These are phyloP conservation scores for Drosophila santomea DNA, from an alignment of 1,140 invertebrate genomes.

Conservation along the genomic window DNA sequence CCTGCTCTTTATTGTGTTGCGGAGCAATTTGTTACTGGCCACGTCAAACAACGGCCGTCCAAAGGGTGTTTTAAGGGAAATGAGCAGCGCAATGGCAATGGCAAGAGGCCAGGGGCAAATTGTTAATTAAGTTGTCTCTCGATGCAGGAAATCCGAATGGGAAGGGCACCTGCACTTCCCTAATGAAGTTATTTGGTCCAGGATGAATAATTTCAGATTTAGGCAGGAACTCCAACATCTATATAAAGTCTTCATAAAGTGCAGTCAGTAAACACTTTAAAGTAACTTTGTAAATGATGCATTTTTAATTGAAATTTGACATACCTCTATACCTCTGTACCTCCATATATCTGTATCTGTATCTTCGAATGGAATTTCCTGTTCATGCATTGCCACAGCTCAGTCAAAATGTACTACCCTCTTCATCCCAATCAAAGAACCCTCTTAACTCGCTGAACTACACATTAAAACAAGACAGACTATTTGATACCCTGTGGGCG, in stretches of 20 bases:
- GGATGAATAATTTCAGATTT: slow-evolving; percentile 24
- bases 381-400: slow-evolving; percentile 25
- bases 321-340: too few species aligned
- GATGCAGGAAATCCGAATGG: background rate
- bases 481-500: too few species aligned
- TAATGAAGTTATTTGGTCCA: slow-evolving; percentile 24
- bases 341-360: too few species aligned
- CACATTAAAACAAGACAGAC: slow-evolving; percentile 31
- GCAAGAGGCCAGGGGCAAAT: slow-evolving; percentile 44
- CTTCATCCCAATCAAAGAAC: background rate
- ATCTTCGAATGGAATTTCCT: background rate
- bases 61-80: slow-evolving; percentile 42
- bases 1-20: slow-evolving; percentile 14
- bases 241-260: background rate
- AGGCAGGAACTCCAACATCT: background rate
- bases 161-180: slow-evolving; percentile 15
- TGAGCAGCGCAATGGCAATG: slow-evolving; percentile 10
- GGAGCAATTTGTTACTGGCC: slow-evolving; percentile 45
- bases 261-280: too few species aligned
- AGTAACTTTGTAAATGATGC: too few species aligned
- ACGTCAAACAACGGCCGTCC: slow-evolving; percentile 15
- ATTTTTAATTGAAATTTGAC: too few species aligned
- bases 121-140: slow-evolving; percentile 56
- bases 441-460: background rate
- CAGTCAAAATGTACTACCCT: slow-evolving; percentile 1